Percentiles rank a stretch among this genome's conserved stretches.
Evolutionary conservation across 2,888 invertebrate genomes (phyloP).

Genomic region (Eurytoma adleriae): DNA sequence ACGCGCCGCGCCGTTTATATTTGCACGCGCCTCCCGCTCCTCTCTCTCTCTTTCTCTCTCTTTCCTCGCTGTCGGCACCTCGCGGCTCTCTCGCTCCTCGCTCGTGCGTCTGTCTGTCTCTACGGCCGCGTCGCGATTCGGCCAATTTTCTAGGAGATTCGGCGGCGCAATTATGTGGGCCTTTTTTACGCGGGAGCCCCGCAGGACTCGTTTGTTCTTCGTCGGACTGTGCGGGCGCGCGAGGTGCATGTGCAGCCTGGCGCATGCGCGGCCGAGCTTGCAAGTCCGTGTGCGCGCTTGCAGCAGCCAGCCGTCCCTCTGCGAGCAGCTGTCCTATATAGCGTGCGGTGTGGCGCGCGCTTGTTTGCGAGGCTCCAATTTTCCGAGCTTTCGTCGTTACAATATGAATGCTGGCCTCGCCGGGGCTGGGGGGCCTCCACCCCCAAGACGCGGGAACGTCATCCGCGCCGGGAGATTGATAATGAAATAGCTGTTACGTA

Average conservation of each 20-base stretch:
- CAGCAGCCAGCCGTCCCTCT: no score
- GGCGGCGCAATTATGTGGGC: neutral
- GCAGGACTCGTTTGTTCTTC: no score
- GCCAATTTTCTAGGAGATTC: neutral
- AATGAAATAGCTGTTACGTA: no score
- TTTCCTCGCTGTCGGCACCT: neutral
- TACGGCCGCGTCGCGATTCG: neutral
- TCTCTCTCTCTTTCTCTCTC: neutral
- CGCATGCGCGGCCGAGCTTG: constrained; percentile 13
- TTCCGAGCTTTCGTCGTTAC: no score
- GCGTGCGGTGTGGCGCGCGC: no score
- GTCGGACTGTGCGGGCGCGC: neutral
- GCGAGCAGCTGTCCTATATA: no score
- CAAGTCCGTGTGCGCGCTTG: no score
- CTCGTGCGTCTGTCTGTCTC: neutral
- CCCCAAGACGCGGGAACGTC: no score
- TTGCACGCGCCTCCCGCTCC: neutral
- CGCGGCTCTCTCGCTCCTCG: neutral
- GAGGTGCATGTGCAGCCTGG: neutral
- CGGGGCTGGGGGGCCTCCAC: no score
- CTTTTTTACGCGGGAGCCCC: neutral
- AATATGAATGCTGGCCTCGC: no score
- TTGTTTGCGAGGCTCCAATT: no score
- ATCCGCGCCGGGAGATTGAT: no score
- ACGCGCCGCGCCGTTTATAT: neutral